Evolutionary conservation across 2,888 invertebrate genomes (phyloP).

Genomic region (Lagria hirta): DNA sequence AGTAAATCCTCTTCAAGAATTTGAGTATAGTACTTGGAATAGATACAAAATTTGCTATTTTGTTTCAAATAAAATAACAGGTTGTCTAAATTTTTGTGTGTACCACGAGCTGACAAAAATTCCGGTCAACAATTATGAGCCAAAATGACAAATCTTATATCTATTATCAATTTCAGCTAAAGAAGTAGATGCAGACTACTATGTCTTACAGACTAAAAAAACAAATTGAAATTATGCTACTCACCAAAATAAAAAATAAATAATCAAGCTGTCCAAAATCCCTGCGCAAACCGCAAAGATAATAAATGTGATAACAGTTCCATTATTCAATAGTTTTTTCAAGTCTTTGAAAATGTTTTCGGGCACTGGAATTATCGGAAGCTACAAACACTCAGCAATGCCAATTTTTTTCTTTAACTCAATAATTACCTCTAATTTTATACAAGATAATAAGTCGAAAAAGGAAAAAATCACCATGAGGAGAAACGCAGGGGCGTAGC

Average conservation of each 20-base stretch:
- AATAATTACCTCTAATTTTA: conserved; percentile 60
- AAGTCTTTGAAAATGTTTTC: conserved; percentile 70
- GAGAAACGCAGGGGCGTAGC: conserved; percentile 73
- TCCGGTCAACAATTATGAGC: no score
- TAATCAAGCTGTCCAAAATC: conserved; percentile 76
- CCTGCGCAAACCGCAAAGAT: conserved; percentile 75
- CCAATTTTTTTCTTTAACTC: conserved; percentile 1
- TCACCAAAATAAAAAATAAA: conserved; percentile 81
- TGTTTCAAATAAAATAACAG: conserved; percentile 2
- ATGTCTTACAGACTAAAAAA: no score
- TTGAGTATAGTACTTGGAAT: no score
- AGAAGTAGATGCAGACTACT: no score
- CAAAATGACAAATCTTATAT: no score
- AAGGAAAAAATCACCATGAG: conserved; percentile 65
- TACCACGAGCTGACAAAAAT: no score
- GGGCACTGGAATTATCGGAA: conserved; percentile 69
- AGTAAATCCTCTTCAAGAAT: no score
- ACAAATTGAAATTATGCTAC: conserved; percentile 31
- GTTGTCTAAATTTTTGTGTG: no score
- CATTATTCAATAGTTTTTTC: conserved; percentile 62
- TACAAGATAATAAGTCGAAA: conserved; percentile 69
- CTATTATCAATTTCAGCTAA: no score
- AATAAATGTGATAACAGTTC: conserved; percentile 69
- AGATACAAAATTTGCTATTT: no score
- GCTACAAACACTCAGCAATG: conserved; percentile 55